phyloP scores from a whole-genome alignment of 2,113 vertebrate genomes.

The Struthio camelus region DNA sequence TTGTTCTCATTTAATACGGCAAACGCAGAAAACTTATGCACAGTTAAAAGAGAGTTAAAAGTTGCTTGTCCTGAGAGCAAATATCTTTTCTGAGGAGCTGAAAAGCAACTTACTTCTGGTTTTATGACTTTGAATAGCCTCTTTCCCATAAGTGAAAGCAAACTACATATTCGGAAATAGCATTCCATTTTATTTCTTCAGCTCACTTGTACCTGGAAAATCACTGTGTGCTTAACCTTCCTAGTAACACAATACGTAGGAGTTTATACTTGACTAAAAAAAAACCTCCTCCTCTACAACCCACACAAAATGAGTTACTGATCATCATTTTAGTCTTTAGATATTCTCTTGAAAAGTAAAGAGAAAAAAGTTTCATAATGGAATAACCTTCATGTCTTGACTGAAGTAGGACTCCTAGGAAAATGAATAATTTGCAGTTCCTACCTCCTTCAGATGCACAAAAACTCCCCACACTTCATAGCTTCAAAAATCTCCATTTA shows the following conservation, averaged over 20 bases:
- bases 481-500: neutral
- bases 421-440: conserved; percentile 12
- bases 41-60: neutral
- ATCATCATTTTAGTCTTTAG: conserved; percentile 1
- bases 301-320: conserved; percentile 38
- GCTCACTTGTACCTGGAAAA: conserved; percentile 9
- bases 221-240: conserved; percentile 12
- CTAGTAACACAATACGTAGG: conserved; percentile 23
- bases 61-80: neutral
- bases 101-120: neutral
- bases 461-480: neutral
- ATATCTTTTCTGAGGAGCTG: neutral
- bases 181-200: neutral
- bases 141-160: neutral
- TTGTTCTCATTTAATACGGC: neutral
- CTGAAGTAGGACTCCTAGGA: conserved; percentile 8
- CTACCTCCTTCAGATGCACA: neutral
- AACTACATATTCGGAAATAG: neutral
- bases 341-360: conserved; percentile 4
- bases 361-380: conserved; percentile 3
- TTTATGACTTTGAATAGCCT: conserved; percentile 8
- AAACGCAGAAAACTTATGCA: neutral
- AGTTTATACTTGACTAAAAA: conserved; percentile 39
- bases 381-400: conserved; percentile 29
- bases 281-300: conserved; percentile 26